Percentiles rank a stretch among this genome's conserved stretches.
Conservation (phyloP, 2,888 invertebrate genomes). For the Glaucopsyche alexis region DNA sequence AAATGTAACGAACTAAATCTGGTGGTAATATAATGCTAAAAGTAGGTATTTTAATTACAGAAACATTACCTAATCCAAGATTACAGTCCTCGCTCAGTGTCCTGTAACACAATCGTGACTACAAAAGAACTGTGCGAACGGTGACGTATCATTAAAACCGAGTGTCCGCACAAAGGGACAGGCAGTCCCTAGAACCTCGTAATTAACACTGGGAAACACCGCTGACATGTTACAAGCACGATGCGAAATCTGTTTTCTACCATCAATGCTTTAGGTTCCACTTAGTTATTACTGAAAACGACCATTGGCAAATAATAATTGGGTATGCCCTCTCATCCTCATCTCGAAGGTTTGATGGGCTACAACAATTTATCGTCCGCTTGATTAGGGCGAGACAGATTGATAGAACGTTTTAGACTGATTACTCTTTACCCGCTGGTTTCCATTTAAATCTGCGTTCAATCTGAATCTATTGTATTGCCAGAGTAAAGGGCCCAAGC, state of each 20-base stretch:
- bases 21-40: not conserved
- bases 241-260: not conserved
- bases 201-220: not conserved
- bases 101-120: not conserved
- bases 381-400: constrained; percentile 19
- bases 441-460: not conserved
- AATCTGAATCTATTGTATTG: not conserved
- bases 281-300: not conserved
- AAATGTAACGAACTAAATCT: too few relatives aligned
- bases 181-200: not conserved
- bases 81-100: not conserved
- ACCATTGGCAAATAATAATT: constrained; percentile 4
- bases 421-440: not conserved
- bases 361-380: constrained; percentile 9
- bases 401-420: constrained; percentile 17
- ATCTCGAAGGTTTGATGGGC: not conserved
- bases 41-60: not conserved
- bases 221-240: not conserved
- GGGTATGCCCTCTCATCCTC: not conserved
- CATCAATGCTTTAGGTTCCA: not conserved
- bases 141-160: not conserved
- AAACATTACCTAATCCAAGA: not conserved
- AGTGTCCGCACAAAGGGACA: constrained; percentile 2
- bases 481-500: not conserved
- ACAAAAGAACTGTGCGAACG: not conserved